phyloP scores from a whole-genome alignment of 23 tunicate genomes.

The Diplosoma virens region DNA sequence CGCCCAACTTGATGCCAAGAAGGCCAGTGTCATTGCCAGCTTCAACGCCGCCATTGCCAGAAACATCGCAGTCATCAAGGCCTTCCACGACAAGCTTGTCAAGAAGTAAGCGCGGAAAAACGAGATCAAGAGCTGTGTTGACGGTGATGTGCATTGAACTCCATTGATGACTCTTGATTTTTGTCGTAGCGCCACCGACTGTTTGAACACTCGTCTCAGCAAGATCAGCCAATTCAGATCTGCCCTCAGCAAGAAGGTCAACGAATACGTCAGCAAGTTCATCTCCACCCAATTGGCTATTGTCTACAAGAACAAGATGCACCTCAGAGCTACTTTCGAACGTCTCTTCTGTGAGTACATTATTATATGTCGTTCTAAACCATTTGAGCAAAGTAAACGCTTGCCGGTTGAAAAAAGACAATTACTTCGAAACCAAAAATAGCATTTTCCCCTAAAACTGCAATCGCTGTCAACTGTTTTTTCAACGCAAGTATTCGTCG shows the following conservation, averaged over 20 bases:
- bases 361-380: no score
- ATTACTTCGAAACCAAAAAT: no score
- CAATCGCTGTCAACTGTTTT: no score
- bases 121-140: no score
- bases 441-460: no score
- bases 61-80: not conserved
- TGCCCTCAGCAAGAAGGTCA: not conserved
- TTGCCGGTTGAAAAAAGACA: no score
- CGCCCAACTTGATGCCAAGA: not conserved
- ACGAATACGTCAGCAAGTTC: slow-evolving; percentile 24
- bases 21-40: not conserved
- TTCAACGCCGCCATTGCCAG: slow-evolving; percentile 24
- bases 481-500: no score
- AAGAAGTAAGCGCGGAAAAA: slow-evolving; percentile 35
- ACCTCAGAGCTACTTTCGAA: slow-evolving; percentile 9
- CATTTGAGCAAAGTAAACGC: no score
- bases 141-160: no score
- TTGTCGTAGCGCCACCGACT: not conserved
- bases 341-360: slow-evolving; percentile 37
- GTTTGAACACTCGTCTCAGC: slow-evolving; percentile 40
- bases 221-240: slow-evolving; percentile 23
- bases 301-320: slow-evolving; percentile 6
- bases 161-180: no score
- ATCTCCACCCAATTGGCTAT: not conserved
- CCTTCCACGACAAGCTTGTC: slow-evolving; percentile 27